A percentile compares a stretch with the other conserved stretches of the same genome.
These are phyloP conservation scores for Neoascia interrupta DNA, from an alignment of 2,888 invertebrate species.

Conservation along the genomic window DNA sequence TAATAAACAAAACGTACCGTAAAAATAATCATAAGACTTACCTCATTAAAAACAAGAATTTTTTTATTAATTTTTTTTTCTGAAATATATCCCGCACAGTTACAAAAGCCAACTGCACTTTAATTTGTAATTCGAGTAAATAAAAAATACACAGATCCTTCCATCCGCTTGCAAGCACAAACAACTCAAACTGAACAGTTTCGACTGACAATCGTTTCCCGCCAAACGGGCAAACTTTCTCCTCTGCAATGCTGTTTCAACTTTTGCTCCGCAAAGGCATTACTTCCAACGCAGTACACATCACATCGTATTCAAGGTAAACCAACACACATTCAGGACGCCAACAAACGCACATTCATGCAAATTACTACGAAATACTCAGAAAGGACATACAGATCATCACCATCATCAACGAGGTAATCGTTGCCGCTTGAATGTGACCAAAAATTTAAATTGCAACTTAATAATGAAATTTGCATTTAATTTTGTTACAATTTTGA, in stretches of 20 bases:
- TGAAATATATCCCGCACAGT: too few species aligned
- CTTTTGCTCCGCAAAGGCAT: neutral
- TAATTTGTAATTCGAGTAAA: neutral
- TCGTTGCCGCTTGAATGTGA: slow-evolving; percentile 32
- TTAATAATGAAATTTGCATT: slow-evolving; percentile 50
- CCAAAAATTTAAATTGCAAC: slow-evolving; percentile 51
- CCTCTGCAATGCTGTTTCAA: neutral
- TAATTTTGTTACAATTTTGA: slow-evolving; percentile 41
- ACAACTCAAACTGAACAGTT: neutral
- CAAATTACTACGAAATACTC: neutral
- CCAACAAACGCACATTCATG: neutral
- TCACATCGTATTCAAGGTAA: slow-evolving; percentile 9
- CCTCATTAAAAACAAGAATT: too few species aligned
- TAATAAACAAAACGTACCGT: too few species aligned
- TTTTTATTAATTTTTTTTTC: too few species aligned
- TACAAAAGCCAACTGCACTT: neutral
- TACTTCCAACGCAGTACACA: slow-evolving; percentile 10
- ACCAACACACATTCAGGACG: neutral
- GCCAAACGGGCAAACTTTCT: neutral
- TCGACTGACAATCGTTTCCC: too few species aligned
- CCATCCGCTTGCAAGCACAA: neutral
- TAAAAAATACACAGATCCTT: too few species aligned
- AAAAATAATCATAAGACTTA: too few species aligned
- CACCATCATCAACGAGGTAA: too few species aligned
- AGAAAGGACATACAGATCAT: neutral